Evolutionary conservation across 2,797 vertebrate genomes (phyloP), one percentile per base, ranked within the genome.

Genomic region (Cichlasoma orientale): DNA sequence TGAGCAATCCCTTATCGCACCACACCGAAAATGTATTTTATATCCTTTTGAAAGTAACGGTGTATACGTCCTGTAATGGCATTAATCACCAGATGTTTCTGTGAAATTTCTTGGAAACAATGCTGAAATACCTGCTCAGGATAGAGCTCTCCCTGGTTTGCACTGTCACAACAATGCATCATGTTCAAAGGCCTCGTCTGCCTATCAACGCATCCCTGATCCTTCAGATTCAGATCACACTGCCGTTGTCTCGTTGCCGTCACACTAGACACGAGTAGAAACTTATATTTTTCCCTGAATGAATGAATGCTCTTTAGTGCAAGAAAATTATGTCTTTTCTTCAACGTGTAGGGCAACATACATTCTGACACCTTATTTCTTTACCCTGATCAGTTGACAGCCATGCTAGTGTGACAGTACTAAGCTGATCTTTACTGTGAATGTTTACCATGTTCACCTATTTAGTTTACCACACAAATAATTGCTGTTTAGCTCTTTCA

Each of bases 1-100:
- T 41, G 36, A 86, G 74, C 57, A 55, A 23, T 83, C 73, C 47
- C 36, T 82, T 85, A 86, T 88, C 81, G 41, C 57, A 55, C 25
- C 14, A 6, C 38, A 58, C 53, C 27, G 16, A 44, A 78, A 52
- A 71, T 27, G 57, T 31, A 10, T 63, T 79, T 82, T 68, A 29
- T 50, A 50, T 72, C 14, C 47, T 72, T 75, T 56, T 52, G 23
- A 63, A 56, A 50, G 38, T 41, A 29, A 79, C 66, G 73, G 56
- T 52, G 57, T 56, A 7, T 55, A 76, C 58, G 69, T 73, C 41
- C 59, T 80, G 74, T 72, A 63, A 50, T 69, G 61, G 68, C 63
- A 79, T 61, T 25, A 56, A 72, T 54, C 41, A 59, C 10, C 47
- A 8, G 25, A 57, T 72, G 85, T 33, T 55, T 10, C 79, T 84